Evolutionary conservation across 1,140 invertebrate species (phyloP).

Genomic region (Aradophagus sp.): DNA sequence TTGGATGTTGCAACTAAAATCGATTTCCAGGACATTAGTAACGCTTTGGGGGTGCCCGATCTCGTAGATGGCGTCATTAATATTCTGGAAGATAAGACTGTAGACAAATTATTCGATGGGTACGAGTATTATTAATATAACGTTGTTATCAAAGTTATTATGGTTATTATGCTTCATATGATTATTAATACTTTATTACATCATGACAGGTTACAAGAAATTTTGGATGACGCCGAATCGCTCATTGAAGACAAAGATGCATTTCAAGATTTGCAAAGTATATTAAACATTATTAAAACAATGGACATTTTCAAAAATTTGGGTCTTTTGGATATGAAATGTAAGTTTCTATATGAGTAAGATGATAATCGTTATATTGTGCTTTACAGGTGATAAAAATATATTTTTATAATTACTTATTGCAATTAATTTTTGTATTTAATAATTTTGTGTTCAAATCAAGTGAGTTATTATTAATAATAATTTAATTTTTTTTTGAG

Average conservation of each 20-base stretch:
- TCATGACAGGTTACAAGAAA: constrained; percentile 59
- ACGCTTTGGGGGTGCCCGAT: constrained; percentile 63
- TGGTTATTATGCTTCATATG: too few relatives aligned
- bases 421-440: too few relatives aligned
- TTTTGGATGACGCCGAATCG: constrained; percentile 65
- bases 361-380: too few relatives aligned
- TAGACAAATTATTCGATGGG: constrained; percentile 73
- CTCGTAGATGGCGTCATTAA: constrained; percentile 65
- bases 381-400: too few relatives aligned
- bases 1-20: constrained; percentile 68
- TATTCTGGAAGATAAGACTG: constrained; percentile 69
- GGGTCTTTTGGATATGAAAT: constrained; percentile 65
- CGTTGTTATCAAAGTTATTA: too few relatives aligned
- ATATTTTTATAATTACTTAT: too few relatives aligned
- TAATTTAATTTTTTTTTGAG: neutral
- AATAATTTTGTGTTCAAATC: too few relatives aligned
- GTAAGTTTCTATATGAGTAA: constrained; percentile 34
- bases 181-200: constrained; percentile 12
- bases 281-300: constrained; percentile 67
- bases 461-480: too few relatives aligned
- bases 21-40: constrained; percentile 67
- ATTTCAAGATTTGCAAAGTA: constrained; percentile 67
- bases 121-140: constrained; percentile 50
- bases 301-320: constrained; percentile 72
- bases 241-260: constrained; percentile 60